A percentile compares a stretch with the other conserved stretches of the same genome.
Conservation (phyloP, 2,888 invertebrate species). For the Philhelius pedissequus region DNA sequence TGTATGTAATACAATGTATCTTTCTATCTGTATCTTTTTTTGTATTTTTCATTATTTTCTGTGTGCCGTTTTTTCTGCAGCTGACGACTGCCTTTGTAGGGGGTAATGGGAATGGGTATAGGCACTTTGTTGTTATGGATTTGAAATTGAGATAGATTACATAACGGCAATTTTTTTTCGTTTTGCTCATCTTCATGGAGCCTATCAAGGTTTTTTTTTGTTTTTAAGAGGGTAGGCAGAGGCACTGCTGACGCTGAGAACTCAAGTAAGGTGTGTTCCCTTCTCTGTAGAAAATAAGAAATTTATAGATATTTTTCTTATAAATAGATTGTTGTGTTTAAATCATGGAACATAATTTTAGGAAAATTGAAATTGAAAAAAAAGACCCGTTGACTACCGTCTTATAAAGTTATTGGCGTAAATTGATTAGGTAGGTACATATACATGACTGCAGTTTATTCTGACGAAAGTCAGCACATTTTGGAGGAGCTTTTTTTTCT, state of each 20-base stretch:
- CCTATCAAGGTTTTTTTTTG: conserved; percentile 32
- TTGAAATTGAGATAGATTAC: conserved; percentile 66
- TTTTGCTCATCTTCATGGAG: conserved; percentile 20
- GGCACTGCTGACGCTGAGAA: no score
- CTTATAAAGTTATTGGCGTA: conserved; percentile 54
- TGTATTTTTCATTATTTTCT: conserved; percentile 21
- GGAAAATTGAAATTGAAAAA: no score
- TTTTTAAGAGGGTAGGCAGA: not conserved
- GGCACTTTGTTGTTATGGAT: conserved; percentile 57
- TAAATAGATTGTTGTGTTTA: not conserved
- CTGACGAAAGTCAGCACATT: conserved; percentile 19
- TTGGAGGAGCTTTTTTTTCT: not conserved
- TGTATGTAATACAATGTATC: no score
- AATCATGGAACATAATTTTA: not conserved
- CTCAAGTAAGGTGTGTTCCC: not conserved
- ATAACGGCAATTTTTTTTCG: conserved; percentile 35
- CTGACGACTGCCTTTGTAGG: conserved; percentile 55
- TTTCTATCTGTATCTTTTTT: conserved; percentile 3
- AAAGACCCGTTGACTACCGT: conserved; percentile 35
- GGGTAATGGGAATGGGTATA: no score
- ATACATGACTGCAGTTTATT: conserved; percentile 51
- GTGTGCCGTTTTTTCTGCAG: conserved; percentile 35
- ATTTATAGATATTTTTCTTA: conserved; percentile 22
- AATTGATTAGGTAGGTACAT: conserved; percentile 26
- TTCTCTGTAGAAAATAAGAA: conserved; percentile 46